phyloP scores from a whole-genome alignment of 2,797 vertebrate species.

The Poeciliopsis gracilis region DNA sequence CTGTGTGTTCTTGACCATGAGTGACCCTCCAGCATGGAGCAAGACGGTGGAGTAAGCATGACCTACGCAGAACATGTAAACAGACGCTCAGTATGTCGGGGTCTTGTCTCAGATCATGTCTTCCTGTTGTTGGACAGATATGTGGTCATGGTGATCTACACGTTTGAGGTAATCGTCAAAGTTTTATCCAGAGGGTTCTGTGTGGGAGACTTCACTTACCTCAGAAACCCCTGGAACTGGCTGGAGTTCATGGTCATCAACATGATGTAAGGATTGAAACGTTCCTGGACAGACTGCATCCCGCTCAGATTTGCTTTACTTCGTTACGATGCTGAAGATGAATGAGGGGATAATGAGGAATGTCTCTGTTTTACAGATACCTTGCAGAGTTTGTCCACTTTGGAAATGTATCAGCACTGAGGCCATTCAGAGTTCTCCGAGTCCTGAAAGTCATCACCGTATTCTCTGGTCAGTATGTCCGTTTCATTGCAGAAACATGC shows the following conservation, averaged over 20 bases:
- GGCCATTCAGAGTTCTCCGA: conserved; percentile 94
- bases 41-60: conserved; percentile 92
- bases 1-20: conserved; percentile 94
- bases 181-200: conserved; percentile 92
- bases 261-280: conserved; percentile 88
- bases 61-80: neutral
- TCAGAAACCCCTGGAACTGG: conserved; percentile 98
- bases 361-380: conserved; percentile 75
- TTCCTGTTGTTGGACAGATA: conserved; percentile 77
- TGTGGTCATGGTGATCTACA: conserved; percentile 93
- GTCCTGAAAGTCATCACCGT: conserved; percentile 96
- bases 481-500: neutral
- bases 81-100: neutral
- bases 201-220: conserved; percentile 91
- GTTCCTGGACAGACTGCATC: neutral
- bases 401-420: conserved; percentile 92
- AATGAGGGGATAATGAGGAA: neutral
- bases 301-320: neutral
- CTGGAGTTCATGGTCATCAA: conserved; percentile 97
- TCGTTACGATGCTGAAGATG: neutral
- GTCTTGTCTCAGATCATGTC: neutral
- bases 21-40: conserved; percentile 89
- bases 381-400: conserved; percentile 93
- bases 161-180: conserved; percentile 91
- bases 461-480: conserved; percentile 87